Base-by-base conservation (phyloP, 2,888 invertebrate species). In the Sinelater perroti region DNA sequence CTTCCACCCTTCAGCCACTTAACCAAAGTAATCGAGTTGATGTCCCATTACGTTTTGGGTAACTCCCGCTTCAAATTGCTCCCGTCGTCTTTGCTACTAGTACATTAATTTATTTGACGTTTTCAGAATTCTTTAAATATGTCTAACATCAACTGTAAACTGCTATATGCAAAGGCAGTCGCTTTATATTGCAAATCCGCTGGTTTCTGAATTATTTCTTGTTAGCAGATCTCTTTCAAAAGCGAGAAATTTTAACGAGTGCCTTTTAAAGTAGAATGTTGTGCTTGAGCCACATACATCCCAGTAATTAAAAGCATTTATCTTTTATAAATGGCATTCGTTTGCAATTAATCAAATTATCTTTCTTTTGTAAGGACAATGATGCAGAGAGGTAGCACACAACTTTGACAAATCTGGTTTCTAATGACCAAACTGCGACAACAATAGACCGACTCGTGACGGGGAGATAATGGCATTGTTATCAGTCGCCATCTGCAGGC, bases 401-500 rank as follows among this genome's bases (percentile, higher is more conserved):
- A 35, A 28, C 44, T 58, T 55, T 47, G 47, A 58, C 42, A 47
- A 54, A 46, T 57, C 28, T 40, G 35, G 49, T 50, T 28, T 46
- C 45, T 54, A 61, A 61, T 57, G 46, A 57, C 50, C 28, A 46
- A 56, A 49, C 56, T 31, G 13, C 49, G 54, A 54, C 54, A 60
- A 62, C 62, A 62, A 62, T 62, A 55, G 57, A 35, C 26, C 46
- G 40, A 52, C 55, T 55, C 54, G 47, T 57, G 54, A 62, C 60
- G 38, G 60, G 55, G 44, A 54, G 52, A 57, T 56, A 55, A 51
- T 51, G 46, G 44, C 55, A 42, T 64, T n/a, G n/a, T n/a, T n/a
- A 64, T 64, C 64, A 64, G 60, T 60, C 62, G 53, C 58, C 64
- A 64, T 64, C 64, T 64, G 64, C 59, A 60, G 62, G 62, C 60